Percentiles rank a stretch among this genome's conserved stretches.
phyloP scores from a whole-genome alignment of 2,113 vertebrate genomes.

The Heptranchias perlo region DNA sequence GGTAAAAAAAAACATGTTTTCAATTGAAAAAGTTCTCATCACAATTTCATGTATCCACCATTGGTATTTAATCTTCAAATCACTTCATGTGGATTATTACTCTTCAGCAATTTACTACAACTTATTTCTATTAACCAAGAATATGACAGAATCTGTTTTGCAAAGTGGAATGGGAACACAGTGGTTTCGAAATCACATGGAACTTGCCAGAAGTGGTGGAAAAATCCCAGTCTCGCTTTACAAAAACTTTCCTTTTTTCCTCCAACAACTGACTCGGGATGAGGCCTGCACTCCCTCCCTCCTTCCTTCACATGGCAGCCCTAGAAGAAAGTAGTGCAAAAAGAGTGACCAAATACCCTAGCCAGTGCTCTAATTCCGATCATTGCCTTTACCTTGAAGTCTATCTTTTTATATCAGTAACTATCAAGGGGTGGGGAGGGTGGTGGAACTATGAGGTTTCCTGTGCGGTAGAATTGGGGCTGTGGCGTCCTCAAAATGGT shows the following conservation, averaged over 20 bases:
- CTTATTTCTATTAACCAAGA: neutral
- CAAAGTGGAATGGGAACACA: neutral
- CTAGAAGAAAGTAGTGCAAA: constrained; percentile 50
- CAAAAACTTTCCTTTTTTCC: constrained; percentile 94
- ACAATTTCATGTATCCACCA: too few species aligned
- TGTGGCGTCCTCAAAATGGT: neutral
- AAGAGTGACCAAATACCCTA: neutral
- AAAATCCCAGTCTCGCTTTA: constrained; percentile 82
- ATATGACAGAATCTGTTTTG: neutral
- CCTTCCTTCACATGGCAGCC: constrained; percentile 80
- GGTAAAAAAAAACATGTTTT: too few species aligned
- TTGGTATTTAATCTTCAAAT: too few species aligned
- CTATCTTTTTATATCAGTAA: neutral
- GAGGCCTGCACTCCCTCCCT: constrained; percentile 85
- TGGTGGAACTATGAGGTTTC: neutral
- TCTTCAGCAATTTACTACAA: too few species aligned
- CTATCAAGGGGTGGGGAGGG: neutral
- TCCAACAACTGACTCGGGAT: constrained; percentile 96
- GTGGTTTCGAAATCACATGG: neutral
- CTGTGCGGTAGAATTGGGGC: neutral
- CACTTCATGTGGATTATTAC: too few species aligned
- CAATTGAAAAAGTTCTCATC: too few species aligned
- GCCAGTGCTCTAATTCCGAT: neutral
- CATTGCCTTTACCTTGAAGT: neutral
- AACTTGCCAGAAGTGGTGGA: constrained; percentile 64